phyloP scores from a whole-genome alignment of 2,888 invertebrate species.

The Coelogynopora nodosa region DNA sequence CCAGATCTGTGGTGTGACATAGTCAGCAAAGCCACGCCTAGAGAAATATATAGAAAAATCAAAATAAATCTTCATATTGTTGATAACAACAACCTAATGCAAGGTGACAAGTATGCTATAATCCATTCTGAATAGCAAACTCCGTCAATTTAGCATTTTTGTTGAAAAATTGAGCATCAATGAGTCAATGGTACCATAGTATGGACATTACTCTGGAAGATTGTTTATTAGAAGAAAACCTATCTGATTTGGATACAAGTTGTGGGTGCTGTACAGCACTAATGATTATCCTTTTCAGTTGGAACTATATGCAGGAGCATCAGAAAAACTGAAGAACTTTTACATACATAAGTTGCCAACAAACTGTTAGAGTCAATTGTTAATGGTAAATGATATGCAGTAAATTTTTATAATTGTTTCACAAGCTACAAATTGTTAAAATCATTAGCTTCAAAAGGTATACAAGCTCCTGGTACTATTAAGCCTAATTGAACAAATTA shows the following conservation, averaged over 20 bases:
- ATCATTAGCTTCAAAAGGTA: neutral
- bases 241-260: neutral
- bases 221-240: neutral
- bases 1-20: neutral
- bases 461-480: neutral
- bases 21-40: neutral
- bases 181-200: neutral
- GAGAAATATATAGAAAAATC: neutral
- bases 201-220: neutral
- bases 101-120: neutral
- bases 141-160: neutral
- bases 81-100: neutral
- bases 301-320: neutral
- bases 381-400: neutral
- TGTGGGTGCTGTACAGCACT: neutral
- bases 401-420: neutral
- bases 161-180: neutral
- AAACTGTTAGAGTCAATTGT: neutral
- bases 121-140: neutral
- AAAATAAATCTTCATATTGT: neutral
- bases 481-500: neutral
- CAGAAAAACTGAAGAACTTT: neutral
- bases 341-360: neutral
- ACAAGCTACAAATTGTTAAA: neutral
- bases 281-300: neutral